Evolutionary conservation across 1,140 invertebrate genomes (phyloP).

Genomic region (Sitophilus oryzae): DNA sequence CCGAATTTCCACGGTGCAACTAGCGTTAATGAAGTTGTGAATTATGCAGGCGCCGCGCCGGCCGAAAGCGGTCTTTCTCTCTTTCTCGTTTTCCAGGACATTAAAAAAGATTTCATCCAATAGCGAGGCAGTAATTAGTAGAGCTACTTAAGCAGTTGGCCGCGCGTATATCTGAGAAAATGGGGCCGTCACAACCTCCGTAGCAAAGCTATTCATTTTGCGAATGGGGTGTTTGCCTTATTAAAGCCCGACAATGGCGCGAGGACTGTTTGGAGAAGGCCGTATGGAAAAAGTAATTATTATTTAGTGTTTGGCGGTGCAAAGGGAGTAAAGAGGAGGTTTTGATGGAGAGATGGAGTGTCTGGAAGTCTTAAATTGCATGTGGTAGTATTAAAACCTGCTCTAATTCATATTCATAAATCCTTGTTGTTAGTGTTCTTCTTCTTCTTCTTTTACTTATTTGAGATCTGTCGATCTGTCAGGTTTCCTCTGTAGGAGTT

Average conservation of each 20-base stretch:
- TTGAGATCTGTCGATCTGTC: no score
- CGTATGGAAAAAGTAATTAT: constrained; percentile 14
- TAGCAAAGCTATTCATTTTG: constrained; percentile 20
- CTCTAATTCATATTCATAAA: no score
- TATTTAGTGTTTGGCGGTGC: constrained; percentile 3
- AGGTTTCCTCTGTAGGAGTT: no score
- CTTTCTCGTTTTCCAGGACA: no score
- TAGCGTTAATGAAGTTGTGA: constrained; percentile 17
- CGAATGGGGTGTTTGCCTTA: constrained; percentile 17
- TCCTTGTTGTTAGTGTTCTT: not conserved
- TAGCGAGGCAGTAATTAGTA: constrained; percentile 29
- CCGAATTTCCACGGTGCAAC: constrained; percentile 12
- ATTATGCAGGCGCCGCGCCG: constrained; percentile 13
- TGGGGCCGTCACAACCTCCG: no score
- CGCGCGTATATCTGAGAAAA: constrained; percentile 20
- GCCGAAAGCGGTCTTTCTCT: constrained; percentile 7
- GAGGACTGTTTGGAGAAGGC: constrained; percentile 11
- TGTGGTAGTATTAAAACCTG: no score
- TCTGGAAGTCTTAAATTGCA: no score
- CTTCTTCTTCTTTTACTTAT: not conserved
- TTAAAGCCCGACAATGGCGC: constrained; percentile 19
- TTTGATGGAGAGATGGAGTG: no score
- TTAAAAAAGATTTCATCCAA: constrained; percentile 32
- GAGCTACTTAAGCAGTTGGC: constrained; percentile 24
- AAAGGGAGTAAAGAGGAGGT: not conserved